phyloP scores from a whole-genome alignment of 2,888 invertebrate genomes.

The Scelioninae gen. 2 region DNA sequence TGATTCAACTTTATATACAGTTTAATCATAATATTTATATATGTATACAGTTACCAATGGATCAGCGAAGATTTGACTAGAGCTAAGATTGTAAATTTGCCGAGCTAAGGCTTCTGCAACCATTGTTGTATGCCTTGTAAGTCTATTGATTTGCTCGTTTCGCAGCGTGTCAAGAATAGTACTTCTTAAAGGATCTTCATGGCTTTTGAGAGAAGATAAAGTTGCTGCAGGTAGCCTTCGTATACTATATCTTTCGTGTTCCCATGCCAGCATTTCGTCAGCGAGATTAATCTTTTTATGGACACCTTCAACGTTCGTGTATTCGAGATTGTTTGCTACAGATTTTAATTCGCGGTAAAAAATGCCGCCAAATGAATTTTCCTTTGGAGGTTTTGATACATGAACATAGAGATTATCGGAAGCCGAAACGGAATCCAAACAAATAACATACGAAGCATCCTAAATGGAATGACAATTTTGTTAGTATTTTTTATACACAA shows the following conservation, averaged over 20 bases:
- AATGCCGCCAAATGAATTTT: slow-evolving; percentile 85
- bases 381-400: slow-evolving; percentile 96
- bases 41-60: slow-evolving; percentile 80
- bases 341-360: slow-evolving; percentile 81
- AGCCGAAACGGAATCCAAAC: slow-evolving; percentile 88
- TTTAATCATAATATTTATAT: slow-evolving; percentile 4
- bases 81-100: slow-evolving; percentile 84
- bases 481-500: too few relatives aligned
- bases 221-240: slow-evolving; percentile 94
- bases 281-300: slow-evolving; percentile 98
- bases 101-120: slow-evolving; percentile 91
- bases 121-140: slow-evolving; percentile 83
- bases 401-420: slow-evolving; percentile 87
- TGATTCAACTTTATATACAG: not conserved
- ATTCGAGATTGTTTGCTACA: slow-evolving; percentile 76
- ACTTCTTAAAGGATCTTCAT: slow-evolving; percentile 79
- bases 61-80: slow-evolving; percentile 82
- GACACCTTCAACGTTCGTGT: slow-evolving; percentile 80
- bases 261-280: slow-evolving; percentile 94
- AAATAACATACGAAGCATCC: slow-evolving; percentile 93
- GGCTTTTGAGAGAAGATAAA: slow-evolving; percentile 85
- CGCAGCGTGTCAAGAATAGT: slow-evolving; percentile 81
- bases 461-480: too few relatives aligned
- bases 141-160: slow-evolving; percentile 77
- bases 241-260: slow-evolving; percentile 97